Evolutionary conservation across 2,888 invertebrate species (phyloP), one percentile per base, ranked within the genome.

Genomic region (Xestoiulus laeticollis): DNA sequence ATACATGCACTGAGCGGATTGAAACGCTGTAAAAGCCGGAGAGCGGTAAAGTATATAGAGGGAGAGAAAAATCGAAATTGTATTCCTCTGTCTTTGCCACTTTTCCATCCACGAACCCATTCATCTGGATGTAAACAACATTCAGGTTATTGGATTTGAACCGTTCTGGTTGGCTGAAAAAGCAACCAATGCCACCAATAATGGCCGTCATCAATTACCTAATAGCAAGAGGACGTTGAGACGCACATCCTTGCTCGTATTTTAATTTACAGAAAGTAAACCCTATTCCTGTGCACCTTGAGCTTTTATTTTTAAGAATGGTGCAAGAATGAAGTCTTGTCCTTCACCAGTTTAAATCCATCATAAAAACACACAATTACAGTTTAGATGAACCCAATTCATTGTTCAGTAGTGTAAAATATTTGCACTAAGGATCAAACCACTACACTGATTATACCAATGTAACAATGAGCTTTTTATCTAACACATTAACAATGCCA

Each of bases 121-220:
- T 85, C 85, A 85, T 85, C 78, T 87, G 87, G 53, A 85, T 84
- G 84, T 84, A 87, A 87, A 87, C 82, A 87, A 87, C 85, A 84
- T 53, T 53, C 85, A 85, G 32, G 87, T 85, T 87, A 87, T 87
- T 87, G 85, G 87, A 87, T 87, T 87, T 87, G 53, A 84, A 59
- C 26, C 32, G 87, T 85, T 85, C 85, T 85, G 87, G 87, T 85
- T 87, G 87, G 87, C 38, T 85, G 84, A 26, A 30, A 53, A 32
- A 44, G 85, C 84, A 48, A 85, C 87, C 87, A 87, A 87, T 87
- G 53, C 87, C 44, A 32, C 84, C 82, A 53, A 33, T 87, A 87
- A 87, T 87, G 85, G 87, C 85, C 68, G 59, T 59, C 87, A 87
- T 87, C 87, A 87, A 87, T 87, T 87, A 87, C 85, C 59, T 53